Evolutionary conservation across 2,113 vertebrate species (phyloP).

Genomic region (Camelus dromedarius): DNA sequence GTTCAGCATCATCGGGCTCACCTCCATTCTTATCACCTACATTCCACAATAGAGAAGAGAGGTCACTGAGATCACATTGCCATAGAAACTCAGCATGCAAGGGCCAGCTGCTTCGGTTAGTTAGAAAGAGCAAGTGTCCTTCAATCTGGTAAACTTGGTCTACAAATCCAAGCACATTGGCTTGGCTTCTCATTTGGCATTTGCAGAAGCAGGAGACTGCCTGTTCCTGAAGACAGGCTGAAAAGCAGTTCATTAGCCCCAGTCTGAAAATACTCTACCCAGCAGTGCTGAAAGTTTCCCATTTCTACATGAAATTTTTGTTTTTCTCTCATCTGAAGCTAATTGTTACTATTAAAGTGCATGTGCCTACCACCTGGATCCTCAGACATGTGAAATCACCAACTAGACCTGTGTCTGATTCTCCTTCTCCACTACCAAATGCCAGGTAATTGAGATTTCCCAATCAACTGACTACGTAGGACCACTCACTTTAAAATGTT

Average conservation of each 20-base stretch:
- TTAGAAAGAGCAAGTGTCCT: slow-evolving; percentile 58
- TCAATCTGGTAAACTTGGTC: slow-evolving; percentile 5
- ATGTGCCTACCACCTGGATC: neutral
- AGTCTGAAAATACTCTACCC: neutral
- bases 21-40: slow-evolving; percentile 90
- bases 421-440: neutral
- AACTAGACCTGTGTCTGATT: neutral
- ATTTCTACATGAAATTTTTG: neutral
- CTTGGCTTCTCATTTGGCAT: slow-evolving; percentile 38
- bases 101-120: slow-evolving; percentile 36
- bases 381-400: neutral
- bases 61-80: slow-evolving; percentile 82
- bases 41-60: slow-evolving; percentile 90
- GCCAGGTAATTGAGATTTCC: neutral
- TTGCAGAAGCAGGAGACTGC: neutral
- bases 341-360: neutral
- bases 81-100: slow-evolving; percentile 63
- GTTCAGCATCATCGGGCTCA: slow-evolving; percentile 93
- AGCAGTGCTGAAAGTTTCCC: neutral
- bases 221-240: neutral
- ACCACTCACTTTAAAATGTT: neutral
- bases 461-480: neutral
- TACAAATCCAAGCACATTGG: neutral
- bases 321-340: neutral
- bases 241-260: slow-evolving; percentile 10